These are phyloP conservation scores for Phrynosoma blainvillii DNA, from an alignment of 2,113 vertebrate species.

Conservation along the genomic window DNA sequence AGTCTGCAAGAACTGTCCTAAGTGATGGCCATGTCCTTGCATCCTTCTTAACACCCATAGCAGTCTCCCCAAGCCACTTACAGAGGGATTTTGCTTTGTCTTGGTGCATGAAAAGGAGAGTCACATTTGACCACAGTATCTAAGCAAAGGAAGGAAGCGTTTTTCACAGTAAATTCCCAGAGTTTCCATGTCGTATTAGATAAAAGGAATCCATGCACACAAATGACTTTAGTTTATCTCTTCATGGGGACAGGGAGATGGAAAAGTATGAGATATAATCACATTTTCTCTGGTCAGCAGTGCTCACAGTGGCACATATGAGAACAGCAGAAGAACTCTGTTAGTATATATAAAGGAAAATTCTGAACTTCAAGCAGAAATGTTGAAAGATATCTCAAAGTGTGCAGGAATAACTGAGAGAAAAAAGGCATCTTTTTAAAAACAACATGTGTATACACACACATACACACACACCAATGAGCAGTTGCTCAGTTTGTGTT, in stretches of 20 bases:
- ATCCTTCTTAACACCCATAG: not conserved
- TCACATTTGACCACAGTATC: not conserved
- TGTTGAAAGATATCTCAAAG: not conserved
- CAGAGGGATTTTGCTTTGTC: not conserved
- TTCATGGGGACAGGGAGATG: not conserved
- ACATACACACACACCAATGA: not conserved
- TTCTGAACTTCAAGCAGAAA: not conserved
- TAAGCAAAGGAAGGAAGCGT: not conserved
- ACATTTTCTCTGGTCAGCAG: not conserved
- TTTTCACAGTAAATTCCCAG: not conserved
- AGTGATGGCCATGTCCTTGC: not conserved
- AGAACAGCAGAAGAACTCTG: not conserved
- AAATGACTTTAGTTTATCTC: not conserved
- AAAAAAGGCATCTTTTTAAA: not conserved
- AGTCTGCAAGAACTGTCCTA: not conserved
- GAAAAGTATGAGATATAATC: constrained; percentile 16
- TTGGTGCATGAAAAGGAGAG: not conserved
- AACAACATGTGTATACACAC: not conserved
- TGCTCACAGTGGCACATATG: accelerated
- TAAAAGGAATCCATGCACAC: not conserved
- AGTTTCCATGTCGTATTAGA: not conserved
- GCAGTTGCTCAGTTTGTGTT: not conserved
- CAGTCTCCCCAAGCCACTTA: not conserved
- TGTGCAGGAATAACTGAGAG: not conserved
- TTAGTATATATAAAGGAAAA: not conserved